Base-by-base conservation (phyloP, 2,797 vertebrate genomes). In the Fistularia commersonii region DNA sequence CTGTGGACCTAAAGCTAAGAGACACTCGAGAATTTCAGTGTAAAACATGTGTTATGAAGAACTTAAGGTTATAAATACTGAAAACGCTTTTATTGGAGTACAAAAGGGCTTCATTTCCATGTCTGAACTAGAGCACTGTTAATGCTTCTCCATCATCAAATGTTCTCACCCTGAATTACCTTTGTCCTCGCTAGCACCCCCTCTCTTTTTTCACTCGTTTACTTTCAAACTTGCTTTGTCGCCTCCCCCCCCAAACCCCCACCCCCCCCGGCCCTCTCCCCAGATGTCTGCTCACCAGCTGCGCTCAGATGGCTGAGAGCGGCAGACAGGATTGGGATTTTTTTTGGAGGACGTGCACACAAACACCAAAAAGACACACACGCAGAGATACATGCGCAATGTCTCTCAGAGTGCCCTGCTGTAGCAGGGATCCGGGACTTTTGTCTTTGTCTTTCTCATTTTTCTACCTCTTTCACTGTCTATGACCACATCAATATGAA, bases 211-310 rank as follows among this genome's bases (percentile, higher is more conserved):
- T 44, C 11, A 32, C 12, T 37, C 35, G 45, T 33, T 58, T 42
- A 32, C 13, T 42, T 55, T 61, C 54, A 44, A 40, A 45, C 54
- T 61, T 37, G 45, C 56, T 65, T 64, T 57, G 35, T 66, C 52
- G 45, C 37, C 51, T 37, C 41, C 49, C 48, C 31, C 12, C 38
- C 15, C 53, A 39, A 4, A 2, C 23, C 23, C 23, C 23, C 23
- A 32, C 49, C 58, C 44, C 54, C 61, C 61, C 65, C 59, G n/a
- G n/a, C 35, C 49, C 58, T 46, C 54, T 64, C 61, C 66, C 59
- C 81, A 79, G 74, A 83, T 80, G 73, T 77, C 82, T 85, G 77
- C 76, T 74, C 77, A 64, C 83, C 86, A 88, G 86, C 86, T 87
- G 86, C 8, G 79, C 54, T 86, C 78, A 83, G 82, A 86, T 86